Evolutionary conservation across 2,113 vertebrate species (phyloP).

Genomic region (Corvus cornix): DNA sequence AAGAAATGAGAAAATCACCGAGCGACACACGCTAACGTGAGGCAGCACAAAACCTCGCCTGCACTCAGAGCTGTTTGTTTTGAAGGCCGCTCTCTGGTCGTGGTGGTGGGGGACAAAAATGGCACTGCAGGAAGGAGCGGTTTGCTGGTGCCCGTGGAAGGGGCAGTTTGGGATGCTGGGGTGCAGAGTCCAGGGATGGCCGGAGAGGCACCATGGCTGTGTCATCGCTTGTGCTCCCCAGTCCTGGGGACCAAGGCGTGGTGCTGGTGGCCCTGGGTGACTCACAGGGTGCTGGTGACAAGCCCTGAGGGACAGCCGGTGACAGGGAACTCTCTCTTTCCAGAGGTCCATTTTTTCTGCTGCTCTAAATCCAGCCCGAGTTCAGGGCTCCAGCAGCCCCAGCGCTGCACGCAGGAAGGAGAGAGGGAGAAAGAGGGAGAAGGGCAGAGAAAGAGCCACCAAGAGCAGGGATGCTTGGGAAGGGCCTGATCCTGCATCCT

Average conservation of each 20-base stretch:
- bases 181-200: background rate
- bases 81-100: background rate
- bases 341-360: background rate
- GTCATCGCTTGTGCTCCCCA: fast-evolving
- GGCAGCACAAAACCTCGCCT: fast-evolving
- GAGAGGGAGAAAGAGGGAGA: background rate
- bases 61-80: background rate
- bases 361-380: background rate
- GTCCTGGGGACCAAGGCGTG: fast-evolving
- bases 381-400: background rate
- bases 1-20: background rate
- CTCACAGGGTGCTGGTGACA: background rate
- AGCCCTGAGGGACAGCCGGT: fast-evolving
- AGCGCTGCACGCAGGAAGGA: fast-evolving
- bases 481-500: background rate
- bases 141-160: fast-evolving
- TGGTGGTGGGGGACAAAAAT: fast-evolving
- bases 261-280: background rate
- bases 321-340: background rate
- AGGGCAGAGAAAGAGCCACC: background rate
- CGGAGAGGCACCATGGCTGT: fast-evolving
- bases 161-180: background rate
- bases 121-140: background rate
- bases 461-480: background rate
- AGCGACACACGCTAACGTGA: fast-evolving